Conservation (phyloP, 1,140 invertebrate species). For the Neoseiulus cucumeris region DNA sequence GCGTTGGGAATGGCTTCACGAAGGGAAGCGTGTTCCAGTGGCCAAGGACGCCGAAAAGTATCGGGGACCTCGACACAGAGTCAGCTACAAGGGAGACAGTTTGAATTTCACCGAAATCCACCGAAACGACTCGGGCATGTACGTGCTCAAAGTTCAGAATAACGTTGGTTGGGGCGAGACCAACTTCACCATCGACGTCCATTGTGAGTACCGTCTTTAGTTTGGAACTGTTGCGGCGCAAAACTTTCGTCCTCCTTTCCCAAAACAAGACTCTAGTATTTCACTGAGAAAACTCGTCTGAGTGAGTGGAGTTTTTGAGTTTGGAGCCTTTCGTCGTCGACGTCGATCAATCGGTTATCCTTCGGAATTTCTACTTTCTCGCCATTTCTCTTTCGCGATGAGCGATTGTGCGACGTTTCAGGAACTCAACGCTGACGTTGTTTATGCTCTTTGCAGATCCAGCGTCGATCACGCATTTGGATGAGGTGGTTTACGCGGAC, state of each 20-base stretch:
- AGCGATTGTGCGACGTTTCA: no score
- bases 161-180: neutral
- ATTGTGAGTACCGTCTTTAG: neutral
- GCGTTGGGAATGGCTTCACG: neutral
- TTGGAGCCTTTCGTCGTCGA: no score
- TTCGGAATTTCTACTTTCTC: no score
- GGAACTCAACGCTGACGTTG: no score
- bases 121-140: conserved; percentile 4
- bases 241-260: no score
- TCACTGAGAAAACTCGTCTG: no score
- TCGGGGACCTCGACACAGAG: neutral
- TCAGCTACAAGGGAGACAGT: neutral
- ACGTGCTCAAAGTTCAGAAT: neutral
- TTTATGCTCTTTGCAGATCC: neutral
- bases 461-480: neutral
- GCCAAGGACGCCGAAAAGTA: conserved; percentile 5
- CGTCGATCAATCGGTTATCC: no score
- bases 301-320: no score
- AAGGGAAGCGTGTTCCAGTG: neutral
- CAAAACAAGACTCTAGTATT: no score
- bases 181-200: conserved; percentile 6
- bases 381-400: no score
- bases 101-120: conserved; percentile 8
- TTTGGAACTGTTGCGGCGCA: no score
- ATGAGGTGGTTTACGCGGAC: conserved; percentile 5